These are phyloP conservation scores for Beris morrisii DNA, from an alignment of 2,888 invertebrate genomes.

Conservation along the genomic window DNA sequence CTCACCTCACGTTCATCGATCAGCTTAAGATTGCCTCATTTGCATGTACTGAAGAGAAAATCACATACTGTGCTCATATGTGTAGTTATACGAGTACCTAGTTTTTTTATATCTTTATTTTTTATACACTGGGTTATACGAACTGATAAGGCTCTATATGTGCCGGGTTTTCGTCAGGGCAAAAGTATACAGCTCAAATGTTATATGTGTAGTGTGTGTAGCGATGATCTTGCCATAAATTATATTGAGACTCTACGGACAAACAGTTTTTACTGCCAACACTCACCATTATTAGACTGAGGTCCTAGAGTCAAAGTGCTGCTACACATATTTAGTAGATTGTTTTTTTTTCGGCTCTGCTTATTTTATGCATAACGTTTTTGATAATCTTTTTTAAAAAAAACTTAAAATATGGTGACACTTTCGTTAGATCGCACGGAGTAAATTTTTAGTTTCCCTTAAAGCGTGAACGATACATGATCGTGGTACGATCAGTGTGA, in stretches of 20 bases:
- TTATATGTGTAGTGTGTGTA: neutral
- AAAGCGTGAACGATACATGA: slow-evolving; percentile 18
- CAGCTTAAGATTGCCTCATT: slow-evolving; percentile 16
- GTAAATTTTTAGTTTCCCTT: slow-evolving; percentile 18
- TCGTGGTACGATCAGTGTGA: neutral
- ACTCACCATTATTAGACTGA: slow-evolving; percentile 24
- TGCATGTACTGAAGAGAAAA: slow-evolving; percentile 20
- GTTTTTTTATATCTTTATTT: slow-evolving; percentile 4
- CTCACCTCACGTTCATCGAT: slow-evolving; percentile 23
- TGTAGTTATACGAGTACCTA: slow-evolving; percentile 11
- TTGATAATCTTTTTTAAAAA: no score
- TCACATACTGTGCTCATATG: slow-evolving; percentile 2
- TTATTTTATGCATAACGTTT: no score
- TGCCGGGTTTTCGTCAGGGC: no score
- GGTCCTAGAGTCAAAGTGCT: slow-evolving; percentile 23
- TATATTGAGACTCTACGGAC: slow-evolving; percentile 18
- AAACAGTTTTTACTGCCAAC: slow-evolving; percentile 19
- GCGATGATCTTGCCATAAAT: slow-evolving; percentile 30
- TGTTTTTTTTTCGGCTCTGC: no score
- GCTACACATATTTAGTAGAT: neutral
- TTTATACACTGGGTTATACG: slow-evolving; percentile 20
- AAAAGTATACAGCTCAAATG: neutral
- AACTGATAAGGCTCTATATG: slow-evolving; percentile 25
- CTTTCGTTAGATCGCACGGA: neutral
- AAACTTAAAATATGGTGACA: slow-evolving; percentile 4